A percentile compares a stretch with the other conserved stretches of the same genome.
Evolutionary conservation across 2,888 invertebrate species (phyloP).

Genomic region (Drosophila subquinaria): DNA sequence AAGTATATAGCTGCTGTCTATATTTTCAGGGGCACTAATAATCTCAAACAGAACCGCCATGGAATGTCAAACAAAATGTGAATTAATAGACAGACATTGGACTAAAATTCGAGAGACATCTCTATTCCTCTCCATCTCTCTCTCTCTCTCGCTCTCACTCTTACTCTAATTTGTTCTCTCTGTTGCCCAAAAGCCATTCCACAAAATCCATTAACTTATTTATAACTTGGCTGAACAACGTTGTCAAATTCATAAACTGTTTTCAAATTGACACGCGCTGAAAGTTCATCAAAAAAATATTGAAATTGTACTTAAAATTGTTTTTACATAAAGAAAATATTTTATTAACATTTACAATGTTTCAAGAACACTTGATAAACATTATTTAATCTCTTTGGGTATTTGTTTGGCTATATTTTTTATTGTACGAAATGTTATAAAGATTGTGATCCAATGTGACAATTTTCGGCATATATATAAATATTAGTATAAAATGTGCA

Average conservation of each 20-base stretch:
- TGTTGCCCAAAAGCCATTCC: slow-evolving; percentile 18
- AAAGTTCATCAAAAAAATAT: slow-evolving; percentile 37
- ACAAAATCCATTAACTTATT: slow-evolving; percentile 65
- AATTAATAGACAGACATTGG: slow-evolving; percentile 56
- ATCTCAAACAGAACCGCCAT: slow-evolving; percentile 45
- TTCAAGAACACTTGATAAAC: neutral
- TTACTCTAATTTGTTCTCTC: neutral
- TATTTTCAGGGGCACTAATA: slow-evolving; percentile 52
- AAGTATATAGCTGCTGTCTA: slow-evolving; percentile 36
- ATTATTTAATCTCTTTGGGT: neutral
- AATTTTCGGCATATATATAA: too few species aligned
- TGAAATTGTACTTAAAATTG: neutral
- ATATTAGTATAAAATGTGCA: too few species aligned
- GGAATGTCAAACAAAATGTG: slow-evolving; percentile 70
- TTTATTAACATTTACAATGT: neutral
- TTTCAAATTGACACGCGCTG: slow-evolving; percentile 37
- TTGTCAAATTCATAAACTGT: slow-evolving; percentile 55
- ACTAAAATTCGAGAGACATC: slow-evolving; percentile 45
- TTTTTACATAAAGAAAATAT: neutral
- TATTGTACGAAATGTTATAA: neutral
- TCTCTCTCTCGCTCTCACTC: neutral
- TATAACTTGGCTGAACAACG: slow-evolving; percentile 43
- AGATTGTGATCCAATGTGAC: neutral
- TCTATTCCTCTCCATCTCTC: slow-evolving; percentile 11
- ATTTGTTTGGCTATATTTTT: neutral